Evolutionary conservation across 2,797 vertebrate species (phyloP), one percentile per base, ranked within the genome.

Genomic region (Hyperoplus immaculatus): DNA sequence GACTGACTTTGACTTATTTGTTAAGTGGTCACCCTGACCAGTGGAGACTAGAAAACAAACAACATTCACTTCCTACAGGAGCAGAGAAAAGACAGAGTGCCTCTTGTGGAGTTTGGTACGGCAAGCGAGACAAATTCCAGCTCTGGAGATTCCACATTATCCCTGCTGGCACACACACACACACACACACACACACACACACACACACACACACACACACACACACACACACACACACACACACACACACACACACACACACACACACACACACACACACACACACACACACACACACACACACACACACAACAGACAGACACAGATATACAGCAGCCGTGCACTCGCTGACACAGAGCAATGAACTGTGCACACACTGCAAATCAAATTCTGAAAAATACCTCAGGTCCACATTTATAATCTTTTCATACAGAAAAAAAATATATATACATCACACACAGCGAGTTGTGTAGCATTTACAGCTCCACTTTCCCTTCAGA

Each of bases 101-200:
- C 57, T 79, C 79, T 87, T 83, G 77, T 87, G 71, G 70, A 82
- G 38, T 49, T 67, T 61, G 80, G 46, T 51, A 29, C 29, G 29
- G 29, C 29, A 29, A 21, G 47, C 58, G 70, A 68, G 67, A 71
- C 63, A 68, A 71, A 82, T 73, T 69, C 60, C 63, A 78, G 29
- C 18, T 78, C 62, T 78, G 45, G 59, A 80, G 73, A 87, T 85
- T 72, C 64, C 77, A 72, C 81, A 79, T 80, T 73, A 73, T 89
- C 61, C 45, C 57, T 81, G 72, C 57, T 81, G 72, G 49, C 75
- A 62, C 39, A 56, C 55, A 80, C 3, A 13, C 65, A 69, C 53
- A 85, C 61, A 72, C 73, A 78, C n/a, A 74, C 62, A 60, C 60
- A 29, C 59, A 84, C 49, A 66, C 9, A 54, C 76, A 85, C 55